Percentiles rank a stretch among this genome's conserved stretches.
These are phyloP conservation scores for Dynastes maya DNA, from an alignment of 2,888 invertebrate species.

Conservation along the genomic window DNA sequence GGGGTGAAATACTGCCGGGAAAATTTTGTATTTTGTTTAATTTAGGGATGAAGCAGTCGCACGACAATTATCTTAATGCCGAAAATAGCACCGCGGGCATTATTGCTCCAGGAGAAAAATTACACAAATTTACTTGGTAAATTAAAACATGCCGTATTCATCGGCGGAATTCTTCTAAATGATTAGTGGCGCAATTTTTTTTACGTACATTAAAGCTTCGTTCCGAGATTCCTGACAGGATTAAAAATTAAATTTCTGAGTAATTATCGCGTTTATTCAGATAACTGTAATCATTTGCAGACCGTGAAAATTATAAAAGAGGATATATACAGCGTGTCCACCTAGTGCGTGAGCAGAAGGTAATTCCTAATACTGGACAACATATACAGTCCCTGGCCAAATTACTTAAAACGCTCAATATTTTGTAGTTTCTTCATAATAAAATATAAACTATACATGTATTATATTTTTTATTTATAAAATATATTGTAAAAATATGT, in stretches of 20 bases:
- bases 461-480: too few species aligned
- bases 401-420: too few species aligned
- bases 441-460: too few species aligned
- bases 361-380: too few species aligned
- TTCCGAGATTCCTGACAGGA: not conserved
- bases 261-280: not conserved
- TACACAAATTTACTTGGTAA: conserved; percentile 29
- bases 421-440: too few species aligned
- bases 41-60: conserved; percentile 36
- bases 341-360: too few species aligned
- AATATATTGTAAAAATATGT: too few species aligned
- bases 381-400: too few species aligned
- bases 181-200: conserved; percentile 13
- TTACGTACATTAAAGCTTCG: not conserved
- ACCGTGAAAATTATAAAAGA: too few species aligned
- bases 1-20: conserved; percentile 28
- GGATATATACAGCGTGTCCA: too few species aligned
- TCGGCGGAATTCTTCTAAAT: conserved; percentile 6
- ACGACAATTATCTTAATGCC: conserved; percentile 33
- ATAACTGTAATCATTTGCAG: too few species aligned
- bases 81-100: conserved; percentile 30
- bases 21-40: conserved; percentile 40
- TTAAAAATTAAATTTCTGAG: conserved; percentile 5
- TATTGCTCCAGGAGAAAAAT: conserved; percentile 31
- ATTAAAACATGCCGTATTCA: conserved; percentile 32